Percentiles rank a stretch among this genome's conserved stretches.
Conservation (phyloP, 2,888 invertebrate genomes). For the Petrophora chlorosata region DNA sequence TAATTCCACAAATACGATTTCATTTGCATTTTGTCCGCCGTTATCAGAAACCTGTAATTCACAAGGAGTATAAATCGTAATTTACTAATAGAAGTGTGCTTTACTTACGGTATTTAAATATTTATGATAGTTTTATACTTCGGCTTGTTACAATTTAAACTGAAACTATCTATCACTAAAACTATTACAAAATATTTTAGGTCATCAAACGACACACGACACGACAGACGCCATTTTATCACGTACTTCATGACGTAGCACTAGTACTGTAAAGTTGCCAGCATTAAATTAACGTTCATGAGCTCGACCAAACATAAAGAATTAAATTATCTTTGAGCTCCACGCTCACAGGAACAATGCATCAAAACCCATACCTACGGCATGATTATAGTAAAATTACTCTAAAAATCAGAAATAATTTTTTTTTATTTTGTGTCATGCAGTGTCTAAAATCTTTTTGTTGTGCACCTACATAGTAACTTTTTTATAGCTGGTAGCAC, state of each 20-base stretch:
- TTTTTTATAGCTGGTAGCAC: too few relatives aligned
- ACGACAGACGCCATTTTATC: slow-evolving; percentile 74
- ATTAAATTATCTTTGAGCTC: too few relatives aligned
- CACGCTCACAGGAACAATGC: too few relatives aligned
- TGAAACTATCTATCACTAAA: slow-evolving; percentile 39
- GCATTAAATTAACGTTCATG: slow-evolving; percentile 3
- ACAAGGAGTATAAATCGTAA: slow-evolving; percentile 15
- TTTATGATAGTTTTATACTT: slow-evolving; percentile 19
- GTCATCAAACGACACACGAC: slow-evolving; percentile 60
- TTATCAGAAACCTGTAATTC: slow-evolving; percentile 64
- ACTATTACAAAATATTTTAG: slow-evolving; percentile 49
- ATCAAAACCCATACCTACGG: too few relatives aligned
- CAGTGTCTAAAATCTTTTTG: too few relatives aligned
- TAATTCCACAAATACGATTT: slow-evolving; percentile 54
- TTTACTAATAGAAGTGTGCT: slow-evolving; percentile 23
- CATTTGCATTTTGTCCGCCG: slow-evolving; percentile 63
- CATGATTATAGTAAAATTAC: too few relatives aligned
- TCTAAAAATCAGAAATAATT: too few relatives aligned
- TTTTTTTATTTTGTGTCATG: too few relatives aligned
- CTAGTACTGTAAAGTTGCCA: slow-evolving; percentile 50
- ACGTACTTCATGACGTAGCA: too few relatives aligned
- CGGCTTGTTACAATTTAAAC: slow-evolving; percentile 20
- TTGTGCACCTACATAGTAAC: too few relatives aligned
- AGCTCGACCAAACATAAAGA: too few relatives aligned
- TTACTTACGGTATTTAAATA: slow-evolving; percentile 38